These are phyloP conservation scores for Nycteola revayana DNA, from an alignment of 2,888 invertebrate species.

Conservation along the genomic window DNA sequence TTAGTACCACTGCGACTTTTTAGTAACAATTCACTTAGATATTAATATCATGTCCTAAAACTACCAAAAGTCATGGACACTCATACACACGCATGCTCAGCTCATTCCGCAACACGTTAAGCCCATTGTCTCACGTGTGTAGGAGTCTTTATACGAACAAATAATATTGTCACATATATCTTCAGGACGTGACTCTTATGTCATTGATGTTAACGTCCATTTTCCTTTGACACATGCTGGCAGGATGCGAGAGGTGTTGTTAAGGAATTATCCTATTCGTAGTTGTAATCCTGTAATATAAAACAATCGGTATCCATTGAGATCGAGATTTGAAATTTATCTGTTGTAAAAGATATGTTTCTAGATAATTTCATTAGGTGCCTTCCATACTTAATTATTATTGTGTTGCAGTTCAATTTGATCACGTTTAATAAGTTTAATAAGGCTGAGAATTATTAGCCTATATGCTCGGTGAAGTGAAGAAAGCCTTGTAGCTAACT, in stretches of 20 bases:
- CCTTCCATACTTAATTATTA: too few species aligned
- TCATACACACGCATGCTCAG: slow-evolving; percentile 26
- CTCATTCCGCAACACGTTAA: slow-evolving; percentile 44
- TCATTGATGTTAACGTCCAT: slow-evolving; percentile 25
- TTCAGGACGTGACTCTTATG: slow-evolving; percentile 15
- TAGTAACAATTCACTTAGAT: too few species aligned
- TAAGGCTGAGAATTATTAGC: too few species aligned
- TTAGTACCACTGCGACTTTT: too few species aligned
- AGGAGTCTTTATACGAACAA: slow-evolving; percentile 45
- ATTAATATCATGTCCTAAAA: slow-evolving; percentile 6
- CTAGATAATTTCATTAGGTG: too few species aligned
- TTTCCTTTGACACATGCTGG: slow-evolving; percentile 23
- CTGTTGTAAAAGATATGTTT: too few species aligned
- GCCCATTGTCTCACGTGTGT: slow-evolving; percentile 58
- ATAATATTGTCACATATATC: slow-evolving; percentile 32
- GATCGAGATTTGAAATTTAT: slow-evolving; percentile 14
- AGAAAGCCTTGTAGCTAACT: too few species aligned
- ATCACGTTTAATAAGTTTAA: too few species aligned
- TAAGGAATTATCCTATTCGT: slow-evolving; percentile 51
- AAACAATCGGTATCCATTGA: slow-evolving; percentile 23
- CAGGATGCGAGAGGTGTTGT: slow-evolving; percentile 46
- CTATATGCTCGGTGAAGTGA: too few species aligned
- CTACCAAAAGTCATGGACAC: slow-evolving; percentile 25
- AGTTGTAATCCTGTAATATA: slow-evolving; percentile 28
- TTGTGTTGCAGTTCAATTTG: too few species aligned